A percentile compares a stretch with the other conserved stretches of the same genome.
These are phyloP conservation scores for Ahaetulla prasina DNA, from an alignment of 2,113 vertebrate genomes.

Conservation along the genomic window DNA sequence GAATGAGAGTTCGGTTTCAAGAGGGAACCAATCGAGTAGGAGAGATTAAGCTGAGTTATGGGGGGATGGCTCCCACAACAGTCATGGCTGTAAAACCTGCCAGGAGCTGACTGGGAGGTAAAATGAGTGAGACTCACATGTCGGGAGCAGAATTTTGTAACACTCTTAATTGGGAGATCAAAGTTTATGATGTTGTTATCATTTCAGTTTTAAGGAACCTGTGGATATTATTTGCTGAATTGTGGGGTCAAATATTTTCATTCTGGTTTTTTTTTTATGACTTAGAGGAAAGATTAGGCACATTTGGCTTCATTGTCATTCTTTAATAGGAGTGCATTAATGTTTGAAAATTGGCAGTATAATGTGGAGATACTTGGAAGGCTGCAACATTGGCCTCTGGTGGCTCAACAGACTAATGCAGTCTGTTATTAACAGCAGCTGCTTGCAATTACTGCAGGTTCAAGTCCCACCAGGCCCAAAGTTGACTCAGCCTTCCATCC, in stretches of 20 bases:
- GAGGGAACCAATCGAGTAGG: slow-evolving; percentile 68
- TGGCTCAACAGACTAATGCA: too few relatives aligned
- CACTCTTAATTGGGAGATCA: background rate
- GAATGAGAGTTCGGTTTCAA: slow-evolving; percentile 84
- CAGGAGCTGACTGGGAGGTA: slow-evolving; percentile 75
- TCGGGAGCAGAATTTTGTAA: background rate
- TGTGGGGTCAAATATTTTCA: background rate
- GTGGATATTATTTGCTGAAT: background rate
- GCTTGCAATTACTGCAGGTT: too few relatives aligned
- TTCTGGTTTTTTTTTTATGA: background rate
- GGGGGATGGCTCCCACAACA: slow-evolving; percentile 89
- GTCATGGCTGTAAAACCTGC: slow-evolving; percentile 76
- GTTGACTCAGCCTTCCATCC: too few relatives aligned
- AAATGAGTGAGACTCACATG: background rate
- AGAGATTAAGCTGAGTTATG: slow-evolving; percentile 82
- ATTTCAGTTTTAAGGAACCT: background rate
- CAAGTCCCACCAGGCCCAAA: too few relatives aligned
- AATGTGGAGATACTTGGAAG: background rate
- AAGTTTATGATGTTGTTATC: background rate
- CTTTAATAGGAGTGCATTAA: background rate
- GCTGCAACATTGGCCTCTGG: too few relatives aligned
- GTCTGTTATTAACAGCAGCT: too few relatives aligned
- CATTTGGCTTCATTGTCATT: background rate
- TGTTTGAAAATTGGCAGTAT: background rate
- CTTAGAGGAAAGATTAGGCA: background rate